Evolutionary conservation across 2,797 vertebrate genomes (phyloP), one percentile per base, ranked within the genome.

Genomic region (Sebastiscus tertius): DNA sequence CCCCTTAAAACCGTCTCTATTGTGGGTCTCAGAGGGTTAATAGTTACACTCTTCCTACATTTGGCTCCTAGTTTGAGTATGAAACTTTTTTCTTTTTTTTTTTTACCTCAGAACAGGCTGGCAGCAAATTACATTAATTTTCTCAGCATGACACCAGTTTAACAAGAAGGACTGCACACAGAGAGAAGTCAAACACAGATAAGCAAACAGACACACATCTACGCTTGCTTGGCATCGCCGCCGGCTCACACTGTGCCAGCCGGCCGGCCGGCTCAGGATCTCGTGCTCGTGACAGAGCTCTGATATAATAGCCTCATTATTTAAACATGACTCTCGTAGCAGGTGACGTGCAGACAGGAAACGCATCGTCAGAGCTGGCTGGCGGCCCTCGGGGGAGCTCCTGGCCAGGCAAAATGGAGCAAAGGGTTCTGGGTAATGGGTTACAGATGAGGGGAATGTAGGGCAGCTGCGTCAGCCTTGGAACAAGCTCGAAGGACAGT

Each of bases 401-500:
- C 59, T 79, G 77, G 75, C 62, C 59, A 5, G 33, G 60, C 82
- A 62, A 72, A 75, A 46, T 16, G 52, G 77, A 80, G 87, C 81
- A 79, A 69, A 75, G 83, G 77, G 1, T 86, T 89, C 72, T 88
- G 88, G 87, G 86, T 91, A 91, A 94, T 89, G 67, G 80, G 69
- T 89, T 81, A 70, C 88, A 93, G 89, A 92, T 88, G 90, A 87
- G 31, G 63, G 33, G 64, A 76, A 88, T 83, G 83, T 75, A 63
- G 80, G 80, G 65, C 84, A 84, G 87, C 82, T 87, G 85, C 66
- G 61, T 85, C 82, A 87, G 74, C 29, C 68, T 39, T 12, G 26
- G 80, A 88, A 65, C 9, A 13, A 33, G 24, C 61, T 22, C 13
- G 27, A 71, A 85, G 52, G 55, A 46, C 34, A 0, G 39, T 16